Evolutionary conservation across 2,113 vertebrate genomes (phyloP).

Genomic region (Silurus glanis): DNA sequence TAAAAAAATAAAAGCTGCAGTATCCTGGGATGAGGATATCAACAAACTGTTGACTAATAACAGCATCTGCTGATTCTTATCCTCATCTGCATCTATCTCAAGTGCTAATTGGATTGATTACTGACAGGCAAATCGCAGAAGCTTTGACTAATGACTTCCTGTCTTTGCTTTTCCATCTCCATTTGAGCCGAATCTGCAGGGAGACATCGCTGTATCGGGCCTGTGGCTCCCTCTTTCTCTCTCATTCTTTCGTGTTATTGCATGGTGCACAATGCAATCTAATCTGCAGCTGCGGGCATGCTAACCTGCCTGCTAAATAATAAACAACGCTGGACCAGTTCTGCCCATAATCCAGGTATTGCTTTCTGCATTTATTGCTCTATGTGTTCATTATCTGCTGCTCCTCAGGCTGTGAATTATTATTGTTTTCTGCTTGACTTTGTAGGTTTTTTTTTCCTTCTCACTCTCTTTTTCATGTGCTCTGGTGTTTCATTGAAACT

Average conservation of each 20-base stretch:
- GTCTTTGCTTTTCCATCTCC: slow-evolving; percentile 64
- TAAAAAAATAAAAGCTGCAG: background rate
- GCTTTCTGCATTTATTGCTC: slow-evolving; percentile 78
- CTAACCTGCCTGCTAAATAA: slow-evolving; percentile 76
- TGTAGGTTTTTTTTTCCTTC: slow-evolving; percentile 11
- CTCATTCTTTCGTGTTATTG: slow-evolving; percentile 62
- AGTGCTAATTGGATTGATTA: slow-evolving; percentile 64
- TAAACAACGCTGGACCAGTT: slow-evolving; percentile 73
- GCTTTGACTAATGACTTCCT: slow-evolving; percentile 71
- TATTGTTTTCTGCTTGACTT: slow-evolving; percentile 54
- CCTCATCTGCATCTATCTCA: slow-evolving; percentile 45
- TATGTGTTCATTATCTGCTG: slow-evolving; percentile 75
- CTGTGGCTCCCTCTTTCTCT: slow-evolving; percentile 66
- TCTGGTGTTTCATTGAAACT: slow-evolving; percentile 33
- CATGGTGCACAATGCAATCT: slow-evolving; percentile 70
- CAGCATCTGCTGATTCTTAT: slow-evolving; percentile 54
- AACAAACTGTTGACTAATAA: background rate
- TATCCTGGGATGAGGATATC: background rate
- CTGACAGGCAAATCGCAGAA: slow-evolving; percentile 65
- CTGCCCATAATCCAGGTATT: slow-evolving; percentile 75
- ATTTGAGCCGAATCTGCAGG: slow-evolving; percentile 56
- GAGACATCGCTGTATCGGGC: slow-evolving; percentile 52
- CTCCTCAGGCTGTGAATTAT: slow-evolving; percentile 70
- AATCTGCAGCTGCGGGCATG: slow-evolving; percentile 75
- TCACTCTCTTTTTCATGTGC: background rate